Evolutionary conservation across 2,888 invertebrate species (phyloP), one percentile per base, ranked within the genome.

Genomic region (Cantharis rustica): DNA sequence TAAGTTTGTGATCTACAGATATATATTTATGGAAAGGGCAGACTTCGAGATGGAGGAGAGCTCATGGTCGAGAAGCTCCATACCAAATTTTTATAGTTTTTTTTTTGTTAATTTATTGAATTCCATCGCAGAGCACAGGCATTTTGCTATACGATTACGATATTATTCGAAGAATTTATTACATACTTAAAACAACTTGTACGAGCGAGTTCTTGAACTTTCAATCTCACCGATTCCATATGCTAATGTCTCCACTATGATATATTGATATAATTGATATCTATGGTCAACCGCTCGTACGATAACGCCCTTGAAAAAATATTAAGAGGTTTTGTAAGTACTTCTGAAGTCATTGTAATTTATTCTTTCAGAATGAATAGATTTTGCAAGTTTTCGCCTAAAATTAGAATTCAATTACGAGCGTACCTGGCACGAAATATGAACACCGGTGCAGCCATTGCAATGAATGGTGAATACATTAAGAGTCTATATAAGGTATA

Each of bases 361-460:
- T 47, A 47, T 47, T 47, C 47, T 47, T 47, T n/a, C 9, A n/a
- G 47, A 47, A 47, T 47, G 47, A 47, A 47, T 47, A 47, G 47
- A 47, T 47, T 72, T 72, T 20, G 72, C 72, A 77, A 69, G 76
- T 76, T 76, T 47, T 76, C 63, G 27, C 79, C 78, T 79, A 73
- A 78, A 81, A 81, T 80, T 81, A 81, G 81, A 81, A 80, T 81
- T 81, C 81, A 81, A 81, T 81, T 81, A 81, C 70, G 66, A 73
- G 75, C 75, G 81, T 81, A 76, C 81, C 81, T 75, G 81, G 81
- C 72, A 81, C 81, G 75, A 79, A 72, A 75, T 77, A 73, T 64
- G 68, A 72, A 70, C 71, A 69, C 73, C 75, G 72, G 69, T 74
- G 75, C 78, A 74, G 76, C 73, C 76, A 78, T 72, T 78, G 78